Evolutionary conservation across 2,113 vertebrate genomes (phyloP).

Genomic region (Callaeas wilsoni): DNA sequence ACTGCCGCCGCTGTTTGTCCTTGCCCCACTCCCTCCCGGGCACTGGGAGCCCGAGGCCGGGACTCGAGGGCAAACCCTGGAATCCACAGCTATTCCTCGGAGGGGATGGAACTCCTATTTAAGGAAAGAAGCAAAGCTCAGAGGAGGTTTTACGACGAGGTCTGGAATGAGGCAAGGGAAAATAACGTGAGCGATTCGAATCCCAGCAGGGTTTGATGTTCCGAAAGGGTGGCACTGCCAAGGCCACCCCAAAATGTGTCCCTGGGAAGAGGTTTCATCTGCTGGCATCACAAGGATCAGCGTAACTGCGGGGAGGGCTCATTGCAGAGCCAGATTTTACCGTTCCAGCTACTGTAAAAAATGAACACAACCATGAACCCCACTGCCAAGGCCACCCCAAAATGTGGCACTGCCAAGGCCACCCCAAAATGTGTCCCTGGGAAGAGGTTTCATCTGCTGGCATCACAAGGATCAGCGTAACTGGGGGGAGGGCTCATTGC

Average conservation of each 20-base stretch:
- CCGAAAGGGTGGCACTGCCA: background rate
- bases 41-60: background rate
- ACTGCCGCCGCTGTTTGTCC: background rate
- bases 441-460: background rate
- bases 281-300: background rate
- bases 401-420: no score
- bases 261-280: background rate
- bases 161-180: background rate
- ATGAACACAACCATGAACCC: fast-evolving
- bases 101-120: background rate
- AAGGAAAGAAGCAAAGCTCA: background rate
- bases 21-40: background rate
- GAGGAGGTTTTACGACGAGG: background rate
- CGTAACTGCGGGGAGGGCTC: background rate
- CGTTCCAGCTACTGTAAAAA: background rate
- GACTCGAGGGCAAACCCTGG: background rate
- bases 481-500: background rate
- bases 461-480: background rate
- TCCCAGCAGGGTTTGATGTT: background rate
- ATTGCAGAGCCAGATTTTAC: fast-evolving
- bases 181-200: background rate
- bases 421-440: background rate
- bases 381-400: no score
- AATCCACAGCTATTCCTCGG: background rate
- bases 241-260: background rate